Conservation (phyloP, 2,888 invertebrate genomes). For the Pachycephus smyrnensis region DNA sequence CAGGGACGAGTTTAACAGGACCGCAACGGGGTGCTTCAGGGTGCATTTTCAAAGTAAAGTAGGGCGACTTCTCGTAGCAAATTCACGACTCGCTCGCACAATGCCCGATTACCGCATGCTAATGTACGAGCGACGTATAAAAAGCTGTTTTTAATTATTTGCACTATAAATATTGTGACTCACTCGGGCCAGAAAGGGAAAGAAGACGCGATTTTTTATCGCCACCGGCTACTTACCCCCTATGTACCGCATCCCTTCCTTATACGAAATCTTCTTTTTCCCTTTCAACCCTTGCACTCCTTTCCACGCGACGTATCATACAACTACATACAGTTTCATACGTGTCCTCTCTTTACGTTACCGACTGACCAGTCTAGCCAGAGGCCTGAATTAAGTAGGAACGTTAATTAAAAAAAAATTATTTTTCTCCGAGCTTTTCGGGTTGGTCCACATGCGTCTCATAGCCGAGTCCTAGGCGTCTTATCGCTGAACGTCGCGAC, state of each 20-base stretch:
- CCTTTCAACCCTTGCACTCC: neutral
- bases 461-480: conserved; percentile 19
- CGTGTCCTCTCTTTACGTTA: neutral
- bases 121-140: conserved; percentile 22
- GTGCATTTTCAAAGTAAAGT: neutral
- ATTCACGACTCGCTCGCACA: conserved; percentile 45
- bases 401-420: neutral
- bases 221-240: neutral
- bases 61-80: conserved; percentile 37
- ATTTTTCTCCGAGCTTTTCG: neutral
- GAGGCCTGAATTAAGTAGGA: neutral
- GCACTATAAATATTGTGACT: conserved; percentile 56
- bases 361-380: neutral
- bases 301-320: neutral
- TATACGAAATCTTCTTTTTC: neutral
- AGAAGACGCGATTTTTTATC: conserved; percentile 8
- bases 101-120: conserved; percentile 44
- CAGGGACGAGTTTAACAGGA: conserved; percentile 37
- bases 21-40: conserved; percentile 16
- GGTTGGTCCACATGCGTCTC: neutral
- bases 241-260: neutral
- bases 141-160: conserved; percentile 50
- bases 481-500: conserved; percentile 34
- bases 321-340: neutral
- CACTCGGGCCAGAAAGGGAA: conserved; percentile 23